Evolutionary conservation across 1,140 invertebrate genomes (phyloP).

Genomic region (Zelostemma sp.): DNA sequence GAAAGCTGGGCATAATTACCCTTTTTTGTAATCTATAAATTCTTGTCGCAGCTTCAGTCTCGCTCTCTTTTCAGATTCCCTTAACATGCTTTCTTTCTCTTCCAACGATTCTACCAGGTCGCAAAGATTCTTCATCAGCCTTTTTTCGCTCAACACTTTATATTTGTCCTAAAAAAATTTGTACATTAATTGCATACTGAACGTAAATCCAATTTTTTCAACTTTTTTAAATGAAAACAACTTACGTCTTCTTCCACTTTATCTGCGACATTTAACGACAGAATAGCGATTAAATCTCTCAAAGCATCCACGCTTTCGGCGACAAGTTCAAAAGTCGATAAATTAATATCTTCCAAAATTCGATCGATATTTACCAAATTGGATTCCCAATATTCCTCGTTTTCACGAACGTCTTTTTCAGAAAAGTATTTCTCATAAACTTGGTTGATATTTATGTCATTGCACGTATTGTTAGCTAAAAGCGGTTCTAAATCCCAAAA

Average conservation of each 20-base stretch:
- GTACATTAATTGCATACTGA: no score
- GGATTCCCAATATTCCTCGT: constrained; percentile 12
- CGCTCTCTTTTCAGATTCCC: not conserved
- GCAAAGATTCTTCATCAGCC: not conserved
- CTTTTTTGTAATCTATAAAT: constrained; percentile 1
- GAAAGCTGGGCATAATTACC: not conserved
- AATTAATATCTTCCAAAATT: constrained; percentile 51
- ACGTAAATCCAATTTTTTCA: no score
- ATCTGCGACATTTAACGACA: constrained; percentile 16
- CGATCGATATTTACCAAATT: constrained; percentile 2
- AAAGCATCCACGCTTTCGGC: constrained; percentile 56
- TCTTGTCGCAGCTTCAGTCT: constrained; percentile 1
- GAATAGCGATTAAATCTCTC: constrained; percentile 44
- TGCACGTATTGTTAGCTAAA: not conserved
- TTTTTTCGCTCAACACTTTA: constrained; percentile 1
- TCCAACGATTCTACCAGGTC: not conserved
- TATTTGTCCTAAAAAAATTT: not conserved
- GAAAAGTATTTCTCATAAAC: constrained; percentile 23
- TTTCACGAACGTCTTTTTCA: constrained; percentile 7
- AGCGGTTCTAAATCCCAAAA: constrained; percentile 2
- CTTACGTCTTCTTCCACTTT: constrained; percentile 13
- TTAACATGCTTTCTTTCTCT: not conserved
- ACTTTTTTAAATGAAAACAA: constrained; percentile 10
- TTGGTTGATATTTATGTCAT: constrained; percentile 7
- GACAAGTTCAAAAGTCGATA: constrained; percentile 57